Evolutionary conservation across 2,113 vertebrate genomes (phyloP).

Genomic region (Muntiacus muntjak): DNA sequence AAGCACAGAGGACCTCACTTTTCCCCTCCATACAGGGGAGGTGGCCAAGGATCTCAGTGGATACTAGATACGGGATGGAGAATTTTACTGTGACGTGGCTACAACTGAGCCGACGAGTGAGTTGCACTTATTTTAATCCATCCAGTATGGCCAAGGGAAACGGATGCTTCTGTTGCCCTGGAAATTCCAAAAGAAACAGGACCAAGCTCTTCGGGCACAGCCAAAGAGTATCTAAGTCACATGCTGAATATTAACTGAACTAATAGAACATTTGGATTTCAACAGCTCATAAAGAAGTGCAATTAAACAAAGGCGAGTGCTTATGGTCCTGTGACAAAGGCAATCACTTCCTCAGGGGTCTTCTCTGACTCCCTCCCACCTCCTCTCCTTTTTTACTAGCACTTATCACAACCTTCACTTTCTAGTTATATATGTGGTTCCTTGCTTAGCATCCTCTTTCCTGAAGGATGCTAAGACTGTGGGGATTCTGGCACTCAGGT

Average conservation of each 20-base stretch:
- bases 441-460: neutral
- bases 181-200: neutral
- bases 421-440: neutral
- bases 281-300: conserved; percentile 25
- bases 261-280: neutral
- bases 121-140: neutral
- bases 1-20: neutral
- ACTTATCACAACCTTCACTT: neutral
- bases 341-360: neutral
- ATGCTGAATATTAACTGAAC: conserved; percentile 9
- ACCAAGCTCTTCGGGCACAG: neutral
- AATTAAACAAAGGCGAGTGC: conserved; percentile 18
- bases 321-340: conserved; percentile 22
- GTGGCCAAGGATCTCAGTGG: neutral
- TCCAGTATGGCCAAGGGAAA: neutral
- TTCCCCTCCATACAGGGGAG: neutral
- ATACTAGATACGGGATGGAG: neutral
- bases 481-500: neutral
- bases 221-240: neutral
- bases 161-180: neutral
- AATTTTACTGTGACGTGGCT: neutral
- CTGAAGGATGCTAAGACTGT: neutral
- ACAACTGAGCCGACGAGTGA: neutral
- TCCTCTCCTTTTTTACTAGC: neutral
- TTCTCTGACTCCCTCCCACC: neutral